Base-by-base conservation (phyloP, 2,888 invertebrate species). In the Gasteruption jaculator region DNA sequence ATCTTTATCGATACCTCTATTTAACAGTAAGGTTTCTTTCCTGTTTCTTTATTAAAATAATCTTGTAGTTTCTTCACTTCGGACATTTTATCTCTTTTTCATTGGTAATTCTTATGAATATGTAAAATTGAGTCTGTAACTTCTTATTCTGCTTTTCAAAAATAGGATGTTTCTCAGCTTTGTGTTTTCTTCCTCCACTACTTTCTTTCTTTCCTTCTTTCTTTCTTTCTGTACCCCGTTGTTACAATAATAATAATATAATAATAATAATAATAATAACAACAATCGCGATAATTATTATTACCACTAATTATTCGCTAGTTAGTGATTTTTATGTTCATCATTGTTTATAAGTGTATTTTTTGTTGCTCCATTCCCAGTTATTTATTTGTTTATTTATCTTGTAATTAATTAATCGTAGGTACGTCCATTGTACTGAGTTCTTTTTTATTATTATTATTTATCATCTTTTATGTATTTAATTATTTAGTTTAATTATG, bases 11-110 rank as follows among this genome's bases (percentile, higher is more conserved):
- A n/a, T n/a, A 64, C 63, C 57, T 60, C 63, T 68, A 66, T 67
- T 64, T n/a, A n/a, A 65, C 65, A 65, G 60, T 65, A 65, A 63
- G 65, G 61, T 68, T 68, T n/a, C n/a, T n/a, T n/a, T n/a, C n/a
- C n/a, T n/a, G n/a, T n/a, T 68, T 71, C 68, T 59, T 56, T 53
- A 56, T 65, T 67, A 68, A 68, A 65, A 66, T 68, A 69, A n/a
- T 65, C 59, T 60, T 57, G 60, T 67, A 70, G 59, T n/a, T n/a
- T n/a, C n/a, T n/a, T n/a, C n/a, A n/a, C n/a, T n/a, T n/a, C n/a
- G n/a, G n/a, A n/a, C n/a, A n/a, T n/a, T n/a, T n/a, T n/a, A n/a
- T n/a, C n/a, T n/a, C n/a, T n/a, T n/a, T n/a, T n/a, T n/a, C 60
- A 61, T 67, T 63, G 58, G 65, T 63, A 61, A 67, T 63, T 57